Evolutionary conservation across 1,140 invertebrate species (phyloP), one percentile per base, ranked within the genome.

Genomic region (Carposina sasakii): DNA sequence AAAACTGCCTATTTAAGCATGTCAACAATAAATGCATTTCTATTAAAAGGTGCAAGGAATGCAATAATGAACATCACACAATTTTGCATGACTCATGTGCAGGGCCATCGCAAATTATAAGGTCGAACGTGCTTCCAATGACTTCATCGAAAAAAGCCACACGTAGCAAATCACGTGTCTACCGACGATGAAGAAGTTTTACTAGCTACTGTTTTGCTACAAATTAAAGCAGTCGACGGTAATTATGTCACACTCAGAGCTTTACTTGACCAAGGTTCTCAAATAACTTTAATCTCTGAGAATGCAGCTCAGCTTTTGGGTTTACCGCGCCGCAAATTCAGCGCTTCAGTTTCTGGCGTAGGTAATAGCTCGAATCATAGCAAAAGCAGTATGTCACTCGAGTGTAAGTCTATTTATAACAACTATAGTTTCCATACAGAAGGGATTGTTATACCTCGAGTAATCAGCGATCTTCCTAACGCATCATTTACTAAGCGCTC

Each of bases 41-140:
- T 16, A n/a, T 24, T 1, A 30, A 48, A 23, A 3, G 23, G 2
- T 48, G 46, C 26, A 3, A 19, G 10, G 3, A 31, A 13, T 49
- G 47, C 36, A 41, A 49, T 37, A 26, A 19, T n/a, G 23, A 41
- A 4, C 47, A 49, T 19, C 41, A 48, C 42, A 24, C 13, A 20
- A 30, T 49, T 3, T 21, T 49, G 23, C 37, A 49, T 22, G 47
- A 33, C 1, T 26, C 39, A 16, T 41, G n/a, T n/a, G n/a, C 42
- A n/a, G n/a, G n/a, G n/a, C n/a, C n/a, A n/a, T n/a, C n/a, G n/a
- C n/a, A n/a, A n/a, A n/a, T n/a, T n/a, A n/a, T n/a, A n/a, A n/a
- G n/a, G n/a, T n/a, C n/a, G n/a, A n/a, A n/a, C n/a, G n/a, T n/a
- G n/a, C n/a, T n/a, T n/a, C n/a, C n/a, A n/a, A n/a, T n/a, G n/a